Percentiles rank a stretch among this genome's conserved stretches.
These are phyloP conservation scores for Toxostoma redivivum DNA, from an alignment of 2,113 vertebrate genomes.

Conservation along the genomic window DNA sequence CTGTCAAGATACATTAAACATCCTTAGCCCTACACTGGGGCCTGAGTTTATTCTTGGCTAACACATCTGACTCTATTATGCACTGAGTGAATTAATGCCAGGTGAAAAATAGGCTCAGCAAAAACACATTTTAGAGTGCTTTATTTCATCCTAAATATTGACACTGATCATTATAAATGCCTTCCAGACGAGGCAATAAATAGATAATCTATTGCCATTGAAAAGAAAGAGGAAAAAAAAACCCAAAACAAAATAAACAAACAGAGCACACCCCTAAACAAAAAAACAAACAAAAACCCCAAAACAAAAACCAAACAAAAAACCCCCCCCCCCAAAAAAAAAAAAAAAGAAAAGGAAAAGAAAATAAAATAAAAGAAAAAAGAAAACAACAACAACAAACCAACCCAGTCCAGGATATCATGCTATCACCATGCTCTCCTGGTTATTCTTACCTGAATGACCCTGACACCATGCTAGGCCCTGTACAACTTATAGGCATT, in stretches of 20 bases:
- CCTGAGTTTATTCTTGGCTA: slow-evolving; percentile 14
- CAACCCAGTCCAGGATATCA: background rate
- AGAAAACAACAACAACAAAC: too few species aligned
- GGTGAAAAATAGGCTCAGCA: slow-evolving; percentile 14
- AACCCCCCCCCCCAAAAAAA: too few species aligned
- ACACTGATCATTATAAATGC: slow-evolving; percentile 3
- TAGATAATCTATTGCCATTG: background rate
- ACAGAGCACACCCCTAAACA: background rate
- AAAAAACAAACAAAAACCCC: background rate
- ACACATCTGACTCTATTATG: background rate
- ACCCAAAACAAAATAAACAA: background rate
- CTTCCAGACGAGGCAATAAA: background rate
- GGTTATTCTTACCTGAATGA: background rate
- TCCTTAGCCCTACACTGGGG: background rate
- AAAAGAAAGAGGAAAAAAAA: background rate
- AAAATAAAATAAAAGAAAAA: too few species aligned
- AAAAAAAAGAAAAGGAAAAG: too few species aligned
- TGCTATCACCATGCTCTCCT: background rate
- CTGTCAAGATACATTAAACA: slow-evolving; percentile 40
- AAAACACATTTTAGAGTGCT: background rate
- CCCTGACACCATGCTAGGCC: background rate
- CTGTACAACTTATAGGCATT: background rate
- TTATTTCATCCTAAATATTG: slow-evolving; percentile 35
- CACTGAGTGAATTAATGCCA: background rate
- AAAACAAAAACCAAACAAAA: background rate